phyloP scores from a whole-genome alignment of 1,140 invertebrate species.

The Anastrepha obliqua region DNA sequence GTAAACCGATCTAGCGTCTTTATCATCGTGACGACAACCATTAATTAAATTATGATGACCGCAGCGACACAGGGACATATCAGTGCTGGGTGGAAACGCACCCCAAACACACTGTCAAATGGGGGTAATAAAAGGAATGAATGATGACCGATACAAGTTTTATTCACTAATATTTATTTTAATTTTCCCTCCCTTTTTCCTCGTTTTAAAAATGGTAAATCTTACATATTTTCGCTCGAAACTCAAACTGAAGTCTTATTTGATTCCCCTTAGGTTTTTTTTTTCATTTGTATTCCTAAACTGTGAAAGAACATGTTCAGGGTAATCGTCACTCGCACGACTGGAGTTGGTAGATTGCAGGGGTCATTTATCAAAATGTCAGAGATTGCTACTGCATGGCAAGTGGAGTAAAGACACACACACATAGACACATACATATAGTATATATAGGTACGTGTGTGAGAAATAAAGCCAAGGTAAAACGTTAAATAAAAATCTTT shows the following conservation, averaged over 20 bases:
- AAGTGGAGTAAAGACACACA: not conserved
- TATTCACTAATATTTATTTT: slow-evolving; percentile 28
- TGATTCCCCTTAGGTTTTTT: not conserved
- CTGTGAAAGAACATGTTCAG: not conserved
- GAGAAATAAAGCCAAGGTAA: not conserved
- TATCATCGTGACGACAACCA: slow-evolving; percentile 7
- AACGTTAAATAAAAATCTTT: not conserved
- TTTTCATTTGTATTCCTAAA: not conserved
- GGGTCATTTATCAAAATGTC: slow-evolving; percentile 37
- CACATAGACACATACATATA: not conserved
- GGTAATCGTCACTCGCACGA: not conserved
- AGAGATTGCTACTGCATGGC: not conserved
- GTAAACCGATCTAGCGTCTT: slow-evolving; percentile 29
- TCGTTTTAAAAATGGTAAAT: not conserved
- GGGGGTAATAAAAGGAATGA: not conserved
- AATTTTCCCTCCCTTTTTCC: not conserved
- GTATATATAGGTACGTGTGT: no score
- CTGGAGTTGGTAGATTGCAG: not conserved
- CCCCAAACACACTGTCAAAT: not conserved
- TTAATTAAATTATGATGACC: slow-evolving; percentile 48
- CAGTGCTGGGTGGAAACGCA: not conserved
- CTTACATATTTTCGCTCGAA: not conserved
- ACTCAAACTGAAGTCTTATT: slow-evolving; percentile 1
- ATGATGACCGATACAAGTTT: no score
- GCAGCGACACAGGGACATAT: not conserved